A percentile compares a stretch with the other conserved stretches of the same genome.
Conservation (phyloP, 2,113 vertebrate genomes). For the Penelope pileata region DNA sequence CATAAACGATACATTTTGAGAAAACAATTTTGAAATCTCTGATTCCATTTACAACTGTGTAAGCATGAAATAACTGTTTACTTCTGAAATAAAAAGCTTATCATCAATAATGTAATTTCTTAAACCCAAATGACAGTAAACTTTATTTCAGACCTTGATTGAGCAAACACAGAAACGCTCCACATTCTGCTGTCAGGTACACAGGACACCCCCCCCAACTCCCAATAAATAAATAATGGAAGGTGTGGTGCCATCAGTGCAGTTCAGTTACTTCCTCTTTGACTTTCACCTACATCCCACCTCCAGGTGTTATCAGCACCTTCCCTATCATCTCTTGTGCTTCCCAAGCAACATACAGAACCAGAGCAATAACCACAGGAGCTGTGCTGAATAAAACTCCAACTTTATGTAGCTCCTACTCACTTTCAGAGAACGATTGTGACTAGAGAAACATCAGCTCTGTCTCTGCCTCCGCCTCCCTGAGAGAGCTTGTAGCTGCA, state of each 20-base stretch:
- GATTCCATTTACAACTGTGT: not conserved
- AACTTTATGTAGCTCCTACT: not conserved
- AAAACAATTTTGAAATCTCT: not conserved
- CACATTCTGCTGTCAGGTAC: not conserved
- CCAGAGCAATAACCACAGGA: not conserved
- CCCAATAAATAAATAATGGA: not conserved
- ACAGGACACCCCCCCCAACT: not conserved
- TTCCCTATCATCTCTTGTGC: not conserved
- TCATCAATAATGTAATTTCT: not conserved
- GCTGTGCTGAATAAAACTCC: not conserved
- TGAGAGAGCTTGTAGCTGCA: not conserved
- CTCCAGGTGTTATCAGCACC: not conserved
- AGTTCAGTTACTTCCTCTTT: not conserved
- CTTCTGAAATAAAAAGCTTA: not conserved
- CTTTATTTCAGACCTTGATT: not conserved
- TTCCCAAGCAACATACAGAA: not conserved
- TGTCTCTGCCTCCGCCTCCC: fast-evolving
- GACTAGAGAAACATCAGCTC: not conserved
- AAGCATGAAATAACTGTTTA: not conserved
- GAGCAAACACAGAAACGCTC: not conserved
- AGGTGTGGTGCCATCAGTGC: not conserved
- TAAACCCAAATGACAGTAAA: not conserved
- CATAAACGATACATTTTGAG: not conserved
- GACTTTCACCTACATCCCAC: not conserved
- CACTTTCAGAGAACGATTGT: not conserved